Evolutionary conservation across 2,888 invertebrate species (phyloP), one percentile per base, ranked within the genome.

Genomic region (Agrochola circellaris): DNA sequence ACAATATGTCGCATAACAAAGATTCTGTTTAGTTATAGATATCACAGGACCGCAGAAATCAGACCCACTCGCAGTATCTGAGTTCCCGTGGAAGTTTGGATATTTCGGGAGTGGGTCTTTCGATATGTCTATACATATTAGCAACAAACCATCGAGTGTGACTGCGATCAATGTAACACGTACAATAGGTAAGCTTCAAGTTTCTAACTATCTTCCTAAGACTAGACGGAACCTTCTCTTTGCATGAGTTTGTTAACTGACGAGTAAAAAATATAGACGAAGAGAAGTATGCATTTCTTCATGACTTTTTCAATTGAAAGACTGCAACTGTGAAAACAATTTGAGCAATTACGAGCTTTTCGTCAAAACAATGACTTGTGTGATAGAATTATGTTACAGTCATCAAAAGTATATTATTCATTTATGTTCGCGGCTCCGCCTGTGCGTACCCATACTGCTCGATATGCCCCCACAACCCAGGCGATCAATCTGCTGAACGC

Each of bases 121-220:
- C 13, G 2, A 2, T 0, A 11, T n/a, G 0, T 20, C 1, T 6
- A 7, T 48, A 48, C 5, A 1, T 6, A 5, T 48, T 6, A 20
- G 6, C 6, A 48, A 48, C 7, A 20, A 6, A 48, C 3, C 58
- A 0, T 11, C 61, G 23, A 34, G 13, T 34, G 34, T 34, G 34
- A 61, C 61, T 61, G 7, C 13, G 1, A 23, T 61, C 61, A 34
- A 34, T 61, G 2, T 61, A 0, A 61, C 20, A 1, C 2, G 0
- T 20, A 2, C 0, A 1, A 0, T 1, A 20, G 26, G 17, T 26
- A 26, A 45, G 45, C 20, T 45, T 65, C n/a, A 42, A 42, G n/a
- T 17, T 17, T 20, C 11, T 11, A 20, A 20, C 20, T 20, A 34
- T 20, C 20, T 34, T 30, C 61, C 30, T 34, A 11, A 34, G 30